Percentiles rank a stretch among this genome's conserved stretches.
Evolutionary conservation across 2,113 vertebrate genomes (phyloP).

Genomic region (Dunckerocampus dactyliophorus): DNA sequence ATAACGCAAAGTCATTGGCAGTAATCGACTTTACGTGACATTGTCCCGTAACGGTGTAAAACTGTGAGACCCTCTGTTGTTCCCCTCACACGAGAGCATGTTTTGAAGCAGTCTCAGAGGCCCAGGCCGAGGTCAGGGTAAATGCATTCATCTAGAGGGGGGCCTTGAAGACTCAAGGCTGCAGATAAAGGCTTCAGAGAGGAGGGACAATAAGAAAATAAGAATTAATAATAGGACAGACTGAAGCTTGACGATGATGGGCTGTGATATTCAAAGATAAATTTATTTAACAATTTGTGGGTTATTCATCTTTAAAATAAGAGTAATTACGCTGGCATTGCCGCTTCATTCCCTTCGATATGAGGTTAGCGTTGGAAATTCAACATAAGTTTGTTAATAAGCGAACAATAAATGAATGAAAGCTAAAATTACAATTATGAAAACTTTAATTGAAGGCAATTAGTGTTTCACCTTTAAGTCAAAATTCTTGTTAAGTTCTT

Average conservation of each 20-base stretch:
- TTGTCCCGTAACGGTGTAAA: slow-evolving; percentile 16
- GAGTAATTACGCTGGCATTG: no score
- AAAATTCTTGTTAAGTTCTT: no score
- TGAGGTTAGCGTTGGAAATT: no score
- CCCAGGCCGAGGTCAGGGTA: slow-evolving; percentile 51
- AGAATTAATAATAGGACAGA: slow-evolving; percentile 23
- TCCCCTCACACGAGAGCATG: slow-evolving; percentile 30
- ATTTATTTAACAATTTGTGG: background rate
- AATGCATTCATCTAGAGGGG: slow-evolving; percentile 50
- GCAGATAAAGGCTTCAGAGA: slow-evolving; percentile 48
- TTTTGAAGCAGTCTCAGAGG: slow-evolving; percentile 47
- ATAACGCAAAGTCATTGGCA: slow-evolving; percentile 9
- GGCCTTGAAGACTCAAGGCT: slow-evolving; percentile 56
- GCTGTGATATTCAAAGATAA: slow-evolving; percentile 19
- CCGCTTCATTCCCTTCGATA: no score
- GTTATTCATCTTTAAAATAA: no score
- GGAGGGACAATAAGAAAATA: slow-evolving; percentile 16
- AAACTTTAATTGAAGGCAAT: no score
- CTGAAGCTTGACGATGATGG: slow-evolving; percentile 19
- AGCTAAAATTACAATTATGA: no score
- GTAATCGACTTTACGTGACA: slow-evolving; percentile 9
- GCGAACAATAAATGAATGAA: no score
- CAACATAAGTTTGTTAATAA: no score
- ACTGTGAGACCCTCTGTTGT: slow-evolving; percentile 25
- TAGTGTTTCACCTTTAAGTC: no score